Percentiles rank a stretch among this genome's conserved stretches.
Evolutionary conservation across 1,140 invertebrate genomes (phyloP).

Genomic region (Homalodisca vitripennis): DNA sequence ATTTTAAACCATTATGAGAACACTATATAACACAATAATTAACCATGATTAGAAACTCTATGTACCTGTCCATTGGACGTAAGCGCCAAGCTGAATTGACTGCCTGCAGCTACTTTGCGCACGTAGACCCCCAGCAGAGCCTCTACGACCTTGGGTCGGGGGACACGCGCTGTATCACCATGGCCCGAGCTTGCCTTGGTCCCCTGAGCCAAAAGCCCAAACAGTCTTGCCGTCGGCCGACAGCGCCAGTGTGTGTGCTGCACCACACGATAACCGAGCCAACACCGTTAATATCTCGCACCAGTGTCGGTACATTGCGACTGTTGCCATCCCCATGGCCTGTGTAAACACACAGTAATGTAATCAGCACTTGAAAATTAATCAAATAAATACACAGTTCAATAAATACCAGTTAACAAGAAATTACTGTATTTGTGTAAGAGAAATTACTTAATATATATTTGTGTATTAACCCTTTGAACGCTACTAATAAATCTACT

Average conservation of each 20-base stretch:
- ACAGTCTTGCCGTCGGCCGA: conserved; percentile 61
- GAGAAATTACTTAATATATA: too few relatives aligned
- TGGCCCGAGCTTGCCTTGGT: conserved; percentile 63
- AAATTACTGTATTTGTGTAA: too few relatives aligned
- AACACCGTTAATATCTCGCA: conserved; percentile 57
- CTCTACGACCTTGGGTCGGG: conserved; percentile 60
- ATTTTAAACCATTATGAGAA: too few relatives aligned
- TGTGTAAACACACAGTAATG: too few relatives aligned
- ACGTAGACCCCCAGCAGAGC: conserved; percentile 55
- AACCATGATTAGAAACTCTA: too few relatives aligned
- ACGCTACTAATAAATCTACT: too few relatives aligned
- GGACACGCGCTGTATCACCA: conserved; percentile 57
- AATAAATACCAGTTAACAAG: too few relatives aligned
- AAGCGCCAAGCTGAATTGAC: conserved; percentile 65
- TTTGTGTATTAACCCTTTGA: too few relatives aligned
- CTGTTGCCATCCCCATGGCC: conserved; percentile 57
- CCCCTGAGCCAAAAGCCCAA: conserved; percentile 65
- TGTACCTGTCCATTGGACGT: conserved; percentile 59
- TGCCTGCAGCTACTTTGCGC: conserved; percentile 62
- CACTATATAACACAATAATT: too few relatives aligned
- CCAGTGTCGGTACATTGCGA: conserved; percentile 57
- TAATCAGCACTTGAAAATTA: too few relatives aligned
- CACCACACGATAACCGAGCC: conserved; percentile 63
- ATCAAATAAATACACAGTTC: too few relatives aligned
- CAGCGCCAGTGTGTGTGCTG: conserved; percentile 62